A percentile compares a stretch with the other conserved stretches of the same genome.
These are phyloP conservation scores for Pollenia amentaria DNA, from an alignment of 2,888 invertebrate species.

Conservation along the genomic window DNA sequence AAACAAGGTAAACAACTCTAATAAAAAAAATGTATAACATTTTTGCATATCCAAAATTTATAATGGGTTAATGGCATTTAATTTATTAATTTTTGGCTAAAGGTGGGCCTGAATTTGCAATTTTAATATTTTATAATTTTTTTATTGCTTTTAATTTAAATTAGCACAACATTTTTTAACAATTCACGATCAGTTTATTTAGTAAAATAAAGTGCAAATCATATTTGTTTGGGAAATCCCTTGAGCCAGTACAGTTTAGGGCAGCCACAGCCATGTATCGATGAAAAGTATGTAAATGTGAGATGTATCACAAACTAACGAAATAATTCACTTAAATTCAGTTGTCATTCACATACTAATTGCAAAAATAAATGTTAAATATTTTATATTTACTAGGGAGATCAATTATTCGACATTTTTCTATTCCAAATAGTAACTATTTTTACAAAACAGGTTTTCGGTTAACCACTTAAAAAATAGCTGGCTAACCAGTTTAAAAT, in stretches of 20 bases:
- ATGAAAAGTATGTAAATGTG: background rate
- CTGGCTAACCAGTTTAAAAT: too few relatives aligned
- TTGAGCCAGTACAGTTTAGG: too few relatives aligned
- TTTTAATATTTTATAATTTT: background rate
- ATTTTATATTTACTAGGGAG: background rate
- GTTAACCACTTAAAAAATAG: too few relatives aligned
- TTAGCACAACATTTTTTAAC: slow-evolving; percentile 4
- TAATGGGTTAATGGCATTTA: slow-evolving; percentile 1
- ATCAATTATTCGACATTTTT: too few relatives aligned
- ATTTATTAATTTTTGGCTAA: background rate
- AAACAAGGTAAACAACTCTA: background rate
- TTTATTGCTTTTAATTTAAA: slow-evolving; percentile 21
- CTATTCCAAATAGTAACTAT: too few relatives aligned
- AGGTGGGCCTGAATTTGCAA: slow-evolving; percentile 5
- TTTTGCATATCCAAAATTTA: background rate
- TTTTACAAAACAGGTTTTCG: too few relatives aligned
- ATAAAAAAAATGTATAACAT: background rate
- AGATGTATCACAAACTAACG: background rate
- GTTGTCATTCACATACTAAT: slow-evolving; percentile 39
- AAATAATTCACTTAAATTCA: slow-evolving; percentile 12
- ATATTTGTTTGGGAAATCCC: slow-evolving; percentile 37
- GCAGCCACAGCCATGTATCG: background rate
- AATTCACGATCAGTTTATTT: background rate
- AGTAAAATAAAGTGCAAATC: background rate
- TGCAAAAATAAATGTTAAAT: slow-evolving; percentile 24